These are phyloP conservation scores for Auanema freiburgensis DNA, from an alignment of 2,888 invertebrate species.

Conservation along the genomic window DNA sequence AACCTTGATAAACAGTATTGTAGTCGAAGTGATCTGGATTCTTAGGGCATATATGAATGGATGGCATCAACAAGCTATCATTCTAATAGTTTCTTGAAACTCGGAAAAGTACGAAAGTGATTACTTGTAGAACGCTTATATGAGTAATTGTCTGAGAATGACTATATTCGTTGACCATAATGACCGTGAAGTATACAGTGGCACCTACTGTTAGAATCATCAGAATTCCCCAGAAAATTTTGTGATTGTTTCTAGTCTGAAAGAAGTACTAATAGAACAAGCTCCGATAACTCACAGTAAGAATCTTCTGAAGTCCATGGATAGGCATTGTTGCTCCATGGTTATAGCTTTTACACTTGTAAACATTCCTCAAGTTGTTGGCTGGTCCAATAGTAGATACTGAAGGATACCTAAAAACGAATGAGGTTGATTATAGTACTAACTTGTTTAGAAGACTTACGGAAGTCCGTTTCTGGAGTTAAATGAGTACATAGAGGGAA, in stretches of 20 bases:
- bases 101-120: neutral
- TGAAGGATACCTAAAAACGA: too few relatives aligned
- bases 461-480: too few relatives aligned
- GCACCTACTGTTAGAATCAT: constrained; percentile 10
- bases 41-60: constrained; percentile 16
- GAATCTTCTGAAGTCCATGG: too few relatives aligned
- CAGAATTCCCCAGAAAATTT: constrained; percentile 14
- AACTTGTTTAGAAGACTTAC: too few relatives aligned
- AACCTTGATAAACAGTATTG: constrained; percentile 16
- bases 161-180: constrained; percentile 12
- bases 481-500: too few relatives aligned
- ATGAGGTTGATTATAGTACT: too few relatives aligned
- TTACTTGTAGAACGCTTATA: constrained; percentile 9
- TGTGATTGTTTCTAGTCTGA: constrained; percentile 2
- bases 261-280: neutral
- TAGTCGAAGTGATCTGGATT: constrained; percentile 19
- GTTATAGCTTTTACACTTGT: too few relatives aligned
- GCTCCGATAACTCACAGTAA: too few relatives aligned
- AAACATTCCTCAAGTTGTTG: too few relatives aligned
- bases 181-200: constrained; percentile 12
- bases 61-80: constrained; percentile 15
- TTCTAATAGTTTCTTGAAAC: constrained; percentile 9
- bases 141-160: constrained; percentile 12
- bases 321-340: too few relatives aligned
- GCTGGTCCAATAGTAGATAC: too few relatives aligned